Base-by-base conservation (phyloP, 2,797 vertebrate genomes). In the Nannoperca obscura region DNA sequence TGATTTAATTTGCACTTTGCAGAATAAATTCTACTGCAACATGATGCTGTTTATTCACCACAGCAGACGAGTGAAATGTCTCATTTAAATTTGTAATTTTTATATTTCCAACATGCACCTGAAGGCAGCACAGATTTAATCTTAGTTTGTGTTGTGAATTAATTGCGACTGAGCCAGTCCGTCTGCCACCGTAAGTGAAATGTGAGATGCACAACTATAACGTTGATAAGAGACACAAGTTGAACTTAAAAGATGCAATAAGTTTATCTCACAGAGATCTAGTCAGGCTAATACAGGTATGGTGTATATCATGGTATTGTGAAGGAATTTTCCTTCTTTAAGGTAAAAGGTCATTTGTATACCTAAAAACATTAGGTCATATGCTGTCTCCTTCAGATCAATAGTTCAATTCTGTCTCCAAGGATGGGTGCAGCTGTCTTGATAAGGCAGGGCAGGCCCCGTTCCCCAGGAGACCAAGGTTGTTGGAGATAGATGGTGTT, bases 1-100 rank as follows among this genome's bases (percentile, higher is more conserved):
- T n/a, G 50, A 82, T 81, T 81, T 62, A 44, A 66, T 84, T 80
- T 78, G 36, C 38, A 72, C 10, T 54, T 47, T 76, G 32, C 62
- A 54, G 66, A 87, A 58, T 57, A 58, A 63, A 13, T 58, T 68
- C 53, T 5, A 36, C 67, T 52, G 40, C 67, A 59, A 38, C 60
- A 15, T 8, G 60, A 80, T 75, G 69, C 46, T 76, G 27, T 20
- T 66, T 70, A 78, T 76, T 60, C 67, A 71, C 62, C 7, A 27
- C 77, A 63, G 27, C 71, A 24, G 55, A 69, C 14, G 2, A 74
- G 58, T 77, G 53, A 90, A 91, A 90, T 91, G 88, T 88, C 90
- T 89, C 85, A 91, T 90, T 91, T 91, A 71, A 88, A 92, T 80
- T 80, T 89, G 61, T 92, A 89, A 91, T 91, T 85, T 80, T 90